These are phyloP conservation scores for Centrocercus urophasianus DNA, from an alignment of 2,113 vertebrate species.

Conservation along the genomic window DNA sequence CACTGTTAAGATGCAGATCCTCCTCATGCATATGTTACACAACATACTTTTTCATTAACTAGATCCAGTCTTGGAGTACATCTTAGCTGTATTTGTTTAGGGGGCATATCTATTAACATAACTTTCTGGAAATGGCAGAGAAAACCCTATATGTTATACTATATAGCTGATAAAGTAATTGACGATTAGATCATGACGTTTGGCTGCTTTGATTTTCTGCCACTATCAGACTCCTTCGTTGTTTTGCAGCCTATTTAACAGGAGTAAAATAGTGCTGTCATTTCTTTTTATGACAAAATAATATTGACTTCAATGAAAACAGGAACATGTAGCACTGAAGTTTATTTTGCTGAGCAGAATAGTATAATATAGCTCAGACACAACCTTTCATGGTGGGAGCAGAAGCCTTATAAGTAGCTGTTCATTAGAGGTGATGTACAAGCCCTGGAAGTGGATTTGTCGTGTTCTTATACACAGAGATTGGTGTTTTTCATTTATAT, in stretches of 20 bases:
- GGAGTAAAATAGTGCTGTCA: not conserved
- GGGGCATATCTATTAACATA: not conserved
- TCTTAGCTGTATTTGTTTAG: not conserved
- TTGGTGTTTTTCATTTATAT: not conserved
- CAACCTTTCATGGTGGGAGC: not conserved
- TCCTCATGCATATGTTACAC: not conserved
- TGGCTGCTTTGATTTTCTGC: not conserved
- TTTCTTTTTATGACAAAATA: not conserved
- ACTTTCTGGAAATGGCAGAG: not conserved
- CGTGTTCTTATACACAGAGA: not conserved
- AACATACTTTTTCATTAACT: not conserved
- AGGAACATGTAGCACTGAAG: not conserved
- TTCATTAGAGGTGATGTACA: not conserved
- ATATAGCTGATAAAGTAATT: not conserved
- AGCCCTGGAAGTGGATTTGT: not conserved
- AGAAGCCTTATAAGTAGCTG: accelerated
- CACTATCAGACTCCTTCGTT: not conserved
- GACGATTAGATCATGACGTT: not conserved
- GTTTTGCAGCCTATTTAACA: not conserved
- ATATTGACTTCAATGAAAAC: not conserved
- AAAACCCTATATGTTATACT: not conserved
- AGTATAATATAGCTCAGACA: not conserved
- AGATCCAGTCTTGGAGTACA: not conserved
- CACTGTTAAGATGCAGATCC: not conserved
- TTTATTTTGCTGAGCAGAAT: not conserved